A percentile compares a stretch with the other conserved stretches of the same genome.
Conservation (phyloP, 1,140 invertebrate species). For the Leptinotarsa lineolata region DNA sequence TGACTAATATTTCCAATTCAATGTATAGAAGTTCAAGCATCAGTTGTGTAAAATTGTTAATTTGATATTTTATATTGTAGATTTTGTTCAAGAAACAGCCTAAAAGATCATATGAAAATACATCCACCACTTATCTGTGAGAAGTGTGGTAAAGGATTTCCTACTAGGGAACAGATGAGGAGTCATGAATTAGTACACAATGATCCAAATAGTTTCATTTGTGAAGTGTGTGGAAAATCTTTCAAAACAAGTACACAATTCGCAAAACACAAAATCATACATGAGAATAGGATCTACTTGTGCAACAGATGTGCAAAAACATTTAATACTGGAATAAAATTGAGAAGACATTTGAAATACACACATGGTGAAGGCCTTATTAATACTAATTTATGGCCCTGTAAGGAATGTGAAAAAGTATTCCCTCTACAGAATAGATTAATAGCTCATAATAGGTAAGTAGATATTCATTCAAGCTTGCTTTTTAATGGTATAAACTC, state of each 20-base stretch:
- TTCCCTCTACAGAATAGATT: not conserved
- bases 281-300: not conserved
- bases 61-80: not conserved
- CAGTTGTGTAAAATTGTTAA: too few relatives aligned
- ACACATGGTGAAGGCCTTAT: not conserved
- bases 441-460: not conserved
- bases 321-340: not conserved
- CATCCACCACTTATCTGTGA: not conserved
- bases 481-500: too few relatives aligned
- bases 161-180: not conserved
- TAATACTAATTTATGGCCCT: not conserved
- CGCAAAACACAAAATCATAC: not conserved
- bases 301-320: not conserved
- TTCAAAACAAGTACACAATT: not conserved
- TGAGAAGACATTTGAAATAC: conserved; percentile 2
- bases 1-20: too few relatives aligned
- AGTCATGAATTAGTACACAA: not conserved
- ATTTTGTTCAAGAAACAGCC: not conserved
- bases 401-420: not conserved
- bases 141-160: not conserved
- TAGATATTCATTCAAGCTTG: not conserved
- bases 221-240: not conserved
- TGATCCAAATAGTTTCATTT: conserved; percentile 10
- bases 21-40: too few relatives aligned
- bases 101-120: not conserved